phyloP scores from a whole-genome alignment of 2,113 vertebrate species.

The Paratilapia polleni region DNA sequence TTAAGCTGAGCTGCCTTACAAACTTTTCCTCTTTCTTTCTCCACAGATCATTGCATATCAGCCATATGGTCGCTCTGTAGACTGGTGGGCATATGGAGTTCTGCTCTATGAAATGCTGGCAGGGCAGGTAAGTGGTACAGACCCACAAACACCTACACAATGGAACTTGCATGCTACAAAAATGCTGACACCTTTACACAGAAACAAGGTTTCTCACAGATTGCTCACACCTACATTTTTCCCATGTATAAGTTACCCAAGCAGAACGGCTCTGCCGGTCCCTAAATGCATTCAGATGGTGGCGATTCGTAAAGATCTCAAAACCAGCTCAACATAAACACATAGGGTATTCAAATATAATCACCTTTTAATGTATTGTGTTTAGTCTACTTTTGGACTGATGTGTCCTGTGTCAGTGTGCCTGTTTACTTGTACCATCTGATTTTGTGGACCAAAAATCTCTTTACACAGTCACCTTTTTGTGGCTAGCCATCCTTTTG shows the following conservation, averaged over 20 bases:
- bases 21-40: neutral
- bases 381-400: neutral
- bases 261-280: neutral
- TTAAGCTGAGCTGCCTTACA: neutral
- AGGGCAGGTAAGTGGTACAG: slow-evolving; percentile 88
- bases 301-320: neutral
- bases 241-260: neutral
- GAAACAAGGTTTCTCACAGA: neutral
- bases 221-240: neutral
- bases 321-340: neutral
- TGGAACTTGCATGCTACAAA: neutral
- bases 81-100: slow-evolving; percentile 98
- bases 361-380: neutral
- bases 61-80: slow-evolving; percentile 93
- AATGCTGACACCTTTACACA: neutral
- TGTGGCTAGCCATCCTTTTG: neutral
- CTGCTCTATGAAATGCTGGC: slow-evolving; percentile 97
- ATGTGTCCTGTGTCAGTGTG: neutral
- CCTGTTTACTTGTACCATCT: neutral
- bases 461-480: neutral
- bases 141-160: neutral
- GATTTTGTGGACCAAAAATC: neutral
- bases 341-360: neutral
- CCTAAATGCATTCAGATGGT: neutral
- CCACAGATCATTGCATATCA: slow-evolving; percentile 97